These are phyloP conservation scores for Polydrusus pterygomalis DNA, from an alignment of 2,888 invertebrate genomes.

Conservation along the genomic window DNA sequence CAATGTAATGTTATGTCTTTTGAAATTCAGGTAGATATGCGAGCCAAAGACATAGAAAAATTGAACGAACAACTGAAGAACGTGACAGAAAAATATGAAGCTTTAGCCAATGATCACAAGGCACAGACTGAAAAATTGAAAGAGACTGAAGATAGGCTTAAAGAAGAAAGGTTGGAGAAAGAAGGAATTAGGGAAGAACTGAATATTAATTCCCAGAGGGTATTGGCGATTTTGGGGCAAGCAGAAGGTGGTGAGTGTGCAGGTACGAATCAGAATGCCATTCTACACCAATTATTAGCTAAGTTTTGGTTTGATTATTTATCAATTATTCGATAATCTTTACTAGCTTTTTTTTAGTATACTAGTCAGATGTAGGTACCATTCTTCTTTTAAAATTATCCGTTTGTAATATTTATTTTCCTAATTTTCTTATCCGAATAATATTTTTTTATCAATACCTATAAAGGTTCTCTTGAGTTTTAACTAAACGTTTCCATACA, in stretches of 20 bases:
- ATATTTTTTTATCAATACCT: no score
- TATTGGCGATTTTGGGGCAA: slow-evolving; percentile 77
- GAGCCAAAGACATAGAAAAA: slow-evolving; percentile 78
- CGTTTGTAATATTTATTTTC: no score
- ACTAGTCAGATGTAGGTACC: no score
- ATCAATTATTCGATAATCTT: no score
- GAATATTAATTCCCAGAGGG: slow-evolving; percentile 82
- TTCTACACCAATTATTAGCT: no score
- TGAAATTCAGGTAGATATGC: slow-evolving; percentile 73
- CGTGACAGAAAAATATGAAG: slow-evolving; percentile 77
- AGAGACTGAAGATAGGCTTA: slow-evolving; percentile 77
- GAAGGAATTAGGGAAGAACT: slow-evolving; percentile 84
- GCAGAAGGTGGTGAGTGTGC: slow-evolving; percentile 75
- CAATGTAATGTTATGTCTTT: no score
- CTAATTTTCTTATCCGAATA: no score
- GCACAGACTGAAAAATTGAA: slow-evolving; percentile 71
- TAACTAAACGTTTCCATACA: no score
- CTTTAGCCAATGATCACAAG: slow-evolving; percentile 73
- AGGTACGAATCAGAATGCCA: slow-evolving; percentile 72
- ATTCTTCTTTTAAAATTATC: no score
- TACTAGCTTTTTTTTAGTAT: no score
- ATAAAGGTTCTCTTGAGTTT: no score
- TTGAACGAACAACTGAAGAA: slow-evolving; percentile 77
- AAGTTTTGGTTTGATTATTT: not conserved
- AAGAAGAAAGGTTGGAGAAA: slow-evolving; percentile 82